Percentiles rank a stretch among this genome's conserved stretches.
Evolutionary conservation across 2,113 vertebrate genomes (phyloP).

Genomic region (Nannospalax galili): DNA sequence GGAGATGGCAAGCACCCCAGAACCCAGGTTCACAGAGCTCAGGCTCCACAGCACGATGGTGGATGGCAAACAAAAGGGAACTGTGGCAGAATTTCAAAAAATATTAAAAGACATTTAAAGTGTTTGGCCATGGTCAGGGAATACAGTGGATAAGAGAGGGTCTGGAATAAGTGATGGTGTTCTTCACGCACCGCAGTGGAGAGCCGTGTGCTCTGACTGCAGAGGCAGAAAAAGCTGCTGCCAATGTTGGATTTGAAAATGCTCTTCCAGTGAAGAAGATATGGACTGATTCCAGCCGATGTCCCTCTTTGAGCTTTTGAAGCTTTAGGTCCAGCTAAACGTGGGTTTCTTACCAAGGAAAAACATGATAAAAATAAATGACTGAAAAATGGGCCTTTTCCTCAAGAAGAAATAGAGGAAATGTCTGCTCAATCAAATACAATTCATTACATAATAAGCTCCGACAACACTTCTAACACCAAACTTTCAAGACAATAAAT

Average conservation of each 20-base stretch:
- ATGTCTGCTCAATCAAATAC: constrained; percentile 90
- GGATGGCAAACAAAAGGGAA: not conserved
- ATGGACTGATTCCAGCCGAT: not conserved
- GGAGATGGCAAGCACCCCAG: not conserved
- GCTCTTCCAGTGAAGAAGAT: not conserved
- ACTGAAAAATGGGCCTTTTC: constrained; percentile 89
- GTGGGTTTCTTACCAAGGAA: not conserved
- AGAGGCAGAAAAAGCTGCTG: constrained; percentile 78
- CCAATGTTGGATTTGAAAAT: not conserved
- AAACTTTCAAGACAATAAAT: constrained; percentile 7
- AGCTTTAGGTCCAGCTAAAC: not conserved
- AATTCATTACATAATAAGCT: constrained; percentile 80
- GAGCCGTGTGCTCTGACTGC: constrained; percentile 89
- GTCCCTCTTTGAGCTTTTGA: not conserved
- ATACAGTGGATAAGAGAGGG: constrained; percentile 83
- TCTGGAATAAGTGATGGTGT: constrained; percentile 82
- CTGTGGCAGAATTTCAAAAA: not conserved
- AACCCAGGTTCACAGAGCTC: not conserved
- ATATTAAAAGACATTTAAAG: not conserved
- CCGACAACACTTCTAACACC: not conserved
- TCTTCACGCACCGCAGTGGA: constrained; percentile 89
- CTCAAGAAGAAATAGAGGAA: constrained; percentile 92
- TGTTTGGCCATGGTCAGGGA: too few relatives aligned
- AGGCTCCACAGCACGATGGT: not conserved
- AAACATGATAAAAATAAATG: not conserved